phyloP scores from a whole-genome alignment of 2,888 invertebrate species.

The Andrena dorsata region DNA sequence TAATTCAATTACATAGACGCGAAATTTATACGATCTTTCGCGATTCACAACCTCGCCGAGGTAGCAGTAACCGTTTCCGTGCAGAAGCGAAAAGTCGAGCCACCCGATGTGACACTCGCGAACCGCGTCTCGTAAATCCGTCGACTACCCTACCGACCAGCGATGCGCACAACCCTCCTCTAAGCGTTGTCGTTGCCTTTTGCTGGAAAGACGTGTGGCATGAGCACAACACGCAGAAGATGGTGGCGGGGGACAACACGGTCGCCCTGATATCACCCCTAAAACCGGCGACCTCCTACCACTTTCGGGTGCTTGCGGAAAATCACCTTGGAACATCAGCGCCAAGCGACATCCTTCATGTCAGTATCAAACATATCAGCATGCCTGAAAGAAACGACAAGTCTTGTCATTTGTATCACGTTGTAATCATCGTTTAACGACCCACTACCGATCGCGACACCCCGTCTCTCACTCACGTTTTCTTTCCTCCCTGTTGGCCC shows the following conservation, averaged over 20 bases:
- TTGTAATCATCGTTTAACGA: constrained; percentile 3
- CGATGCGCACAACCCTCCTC: constrained; percentile 54
- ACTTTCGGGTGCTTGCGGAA: constrained; percentile 87
- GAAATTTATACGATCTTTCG: not conserved
- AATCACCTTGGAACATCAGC: constrained; percentile 88
- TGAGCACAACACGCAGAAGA: constrained; percentile 87
- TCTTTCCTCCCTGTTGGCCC: constrained; percentile 4
- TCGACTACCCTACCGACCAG: constrained; percentile 36
- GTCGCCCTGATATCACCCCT: constrained; percentile 86
- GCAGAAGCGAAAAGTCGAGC: constrained; percentile 5
- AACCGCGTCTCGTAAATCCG: constrained; percentile 31
- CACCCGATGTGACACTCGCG: constrained; percentile 10
- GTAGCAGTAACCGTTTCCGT: constrained; percentile 1
- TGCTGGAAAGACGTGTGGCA: constrained; percentile 86
- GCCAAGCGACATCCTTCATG: constrained; percentile 87
- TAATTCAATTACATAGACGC: not conserved
- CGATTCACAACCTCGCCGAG: not conserved
- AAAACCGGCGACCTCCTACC: constrained; percentile 87
- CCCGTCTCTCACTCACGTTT: not conserved
- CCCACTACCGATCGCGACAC: not conserved
- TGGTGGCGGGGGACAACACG: constrained; percentile 86
- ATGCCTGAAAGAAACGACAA: constrained; percentile 31
- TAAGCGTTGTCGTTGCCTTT: constrained; percentile 74
- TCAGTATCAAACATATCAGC: constrained; percentile 80
- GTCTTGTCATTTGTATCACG: constrained; percentile 54